These are phyloP conservation scores for Pseudorasbora parva DNA, from an alignment of 2,113 vertebrate species.

Conservation along the genomic window DNA sequence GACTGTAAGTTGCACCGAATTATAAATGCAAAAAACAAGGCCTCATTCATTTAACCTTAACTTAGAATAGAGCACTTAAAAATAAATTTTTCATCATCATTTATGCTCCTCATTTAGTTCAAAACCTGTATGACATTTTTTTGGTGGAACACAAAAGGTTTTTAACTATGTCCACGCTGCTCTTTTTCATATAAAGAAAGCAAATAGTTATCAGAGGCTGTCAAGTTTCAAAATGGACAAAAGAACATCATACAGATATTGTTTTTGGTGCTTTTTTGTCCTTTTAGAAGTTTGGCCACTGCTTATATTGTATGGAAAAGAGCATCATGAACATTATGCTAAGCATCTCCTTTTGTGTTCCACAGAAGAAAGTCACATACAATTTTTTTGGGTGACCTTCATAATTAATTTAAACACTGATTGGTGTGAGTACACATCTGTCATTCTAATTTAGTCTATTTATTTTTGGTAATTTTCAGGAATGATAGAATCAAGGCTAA, in stretches of 20 bases:
- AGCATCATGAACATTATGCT: neutral
- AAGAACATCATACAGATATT: neutral
- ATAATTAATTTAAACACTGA: neutral
- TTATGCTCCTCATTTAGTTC: neutral
- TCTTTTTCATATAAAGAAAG: neutral
- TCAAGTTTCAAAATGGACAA: neutral
- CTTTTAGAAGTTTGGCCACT: neutral
- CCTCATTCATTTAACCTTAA: neutral
- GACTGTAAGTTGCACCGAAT: slow-evolving; percentile 77
- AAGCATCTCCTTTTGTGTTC: neutral
- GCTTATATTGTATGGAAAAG: neutral
- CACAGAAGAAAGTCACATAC: neutral
- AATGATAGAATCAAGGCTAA: slow-evolving; percentile 82
- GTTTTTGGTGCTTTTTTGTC: no score
- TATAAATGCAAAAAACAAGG: neutral
- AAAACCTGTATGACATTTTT: neutral
- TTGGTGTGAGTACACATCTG: neutral
- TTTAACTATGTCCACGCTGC: neutral
- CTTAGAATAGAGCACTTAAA: no score
- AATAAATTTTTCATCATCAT: no score
- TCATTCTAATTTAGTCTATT: neutral
- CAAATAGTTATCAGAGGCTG: neutral
- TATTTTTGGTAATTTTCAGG: slow-evolving; percentile 9
- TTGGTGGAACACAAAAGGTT: neutral
- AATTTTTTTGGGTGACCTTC: neutral